Base-by-base conservation (phyloP, 1,140 invertebrate species). In the Drusus annulatus region DNA sequence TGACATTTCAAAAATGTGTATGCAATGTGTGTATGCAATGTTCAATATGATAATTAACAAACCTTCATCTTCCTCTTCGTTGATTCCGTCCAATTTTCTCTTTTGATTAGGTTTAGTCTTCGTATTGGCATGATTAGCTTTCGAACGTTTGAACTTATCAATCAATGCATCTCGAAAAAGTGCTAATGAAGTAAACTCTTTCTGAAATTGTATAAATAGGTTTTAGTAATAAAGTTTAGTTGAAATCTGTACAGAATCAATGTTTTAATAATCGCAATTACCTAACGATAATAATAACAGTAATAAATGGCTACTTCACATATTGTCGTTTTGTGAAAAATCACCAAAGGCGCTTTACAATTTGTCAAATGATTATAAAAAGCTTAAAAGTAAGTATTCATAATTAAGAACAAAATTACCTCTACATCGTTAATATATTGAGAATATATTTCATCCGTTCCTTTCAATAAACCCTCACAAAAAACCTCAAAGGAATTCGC, bases 31-130 rank as follows among this genome's bases (percentile, higher is more conserved):
- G n/a, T n/a, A n/a, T n/a, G n/a, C n/a, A n/a, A n/a, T n/a, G n/a
- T n/a, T n/a, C 25, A 56, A 21, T 7, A 56, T 56, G 19, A 56
- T 56, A 56, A 6, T 17, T 21, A 60, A 50, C 50, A 19, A 23
- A 75, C 73, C 56, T 75, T 58, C 51, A 58, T 54, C 73, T 13
- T 21, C 73, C 56, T 75, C 73, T 58, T 75, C 52, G 10, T 23
- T 75, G 13, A 75, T 75, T 60, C 51, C 73, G 16, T 58, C 28
- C 13, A 75, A 52, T 75, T 75, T 75, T 58, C 73, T 17, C 16
- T 73, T 73, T 36, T 31, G 36, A 45, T 45, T 25, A 25, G 23
- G 56, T 21, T 56, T 31, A 8, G n/a, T 56, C 25, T 58, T 75
- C n/a, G n/a, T 75, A 31, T 36, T 60, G 17, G n/a, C 17, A 75